Evolutionary conservation across 2,797 vertebrate genomes (phyloP).

Genomic region (Esox lucius): DNA sequence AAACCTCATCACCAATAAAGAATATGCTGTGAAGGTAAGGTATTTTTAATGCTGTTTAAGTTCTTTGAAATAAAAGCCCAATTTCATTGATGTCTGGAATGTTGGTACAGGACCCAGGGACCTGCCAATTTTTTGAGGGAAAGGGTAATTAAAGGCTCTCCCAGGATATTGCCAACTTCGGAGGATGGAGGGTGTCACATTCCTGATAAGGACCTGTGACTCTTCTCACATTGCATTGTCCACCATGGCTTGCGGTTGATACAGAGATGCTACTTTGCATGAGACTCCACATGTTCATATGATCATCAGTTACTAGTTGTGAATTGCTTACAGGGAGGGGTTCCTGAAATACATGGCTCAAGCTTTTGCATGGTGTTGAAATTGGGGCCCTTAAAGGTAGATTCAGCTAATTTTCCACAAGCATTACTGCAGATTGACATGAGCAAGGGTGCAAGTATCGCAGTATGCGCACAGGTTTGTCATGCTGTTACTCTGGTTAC

Average conservation of each 20-base stretch:
- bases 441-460: too few relatives aligned
- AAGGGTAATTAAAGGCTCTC: not conserved
- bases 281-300: not conserved
- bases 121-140: not conserved
- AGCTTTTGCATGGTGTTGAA: not conserved
- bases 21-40: conserved; percentile 95
- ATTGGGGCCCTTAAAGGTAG: not conserved
- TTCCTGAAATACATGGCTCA: not conserved
- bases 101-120: not conserved
- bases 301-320: not conserved
- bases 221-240: conserved; percentile 4
- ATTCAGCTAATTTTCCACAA: too few relatives aligned
- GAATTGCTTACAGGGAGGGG: not conserved
- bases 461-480: too few relatives aligned
- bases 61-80: conserved; percentile 3
- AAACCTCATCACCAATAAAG: conserved; percentile 96
- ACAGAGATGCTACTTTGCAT: conserved; percentile 30
- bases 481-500: too few relatives aligned
- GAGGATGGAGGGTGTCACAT: not conserved
- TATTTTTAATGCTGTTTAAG: not conserved
- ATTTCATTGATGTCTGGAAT: conserved; percentile 11
- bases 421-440: too few relatives aligned
- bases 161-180: not conserved
- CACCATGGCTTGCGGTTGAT: conserved; percentile 16
- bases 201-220: conserved; percentile 23